Conservation (phyloP, 2,113 vertebrate genomes). For the Bucco capensis region DNA sequence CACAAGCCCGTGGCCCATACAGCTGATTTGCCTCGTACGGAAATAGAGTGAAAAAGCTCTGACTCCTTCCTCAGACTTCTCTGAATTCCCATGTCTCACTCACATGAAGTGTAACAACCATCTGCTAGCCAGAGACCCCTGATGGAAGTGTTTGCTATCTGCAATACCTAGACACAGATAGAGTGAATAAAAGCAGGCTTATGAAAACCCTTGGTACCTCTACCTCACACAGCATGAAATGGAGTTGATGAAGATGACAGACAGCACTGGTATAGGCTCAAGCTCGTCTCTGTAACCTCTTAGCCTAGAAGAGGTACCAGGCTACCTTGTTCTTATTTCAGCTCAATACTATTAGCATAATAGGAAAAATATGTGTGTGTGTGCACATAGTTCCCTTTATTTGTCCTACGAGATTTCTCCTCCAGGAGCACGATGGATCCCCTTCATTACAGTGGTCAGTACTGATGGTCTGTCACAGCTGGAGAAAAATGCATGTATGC, state of each 20-base stretch:
- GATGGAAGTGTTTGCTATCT: constrained; percentile 46
- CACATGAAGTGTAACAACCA: not conserved
- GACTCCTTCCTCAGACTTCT: not conserved
- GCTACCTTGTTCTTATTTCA: not conserved
- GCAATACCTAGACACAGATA: not conserved
- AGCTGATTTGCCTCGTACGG: not conserved
- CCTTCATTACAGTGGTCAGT: not conserved
- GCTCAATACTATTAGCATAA: not conserved
- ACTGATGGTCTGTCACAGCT: not conserved
- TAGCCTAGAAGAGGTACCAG: not conserved
- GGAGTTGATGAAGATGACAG: not conserved
- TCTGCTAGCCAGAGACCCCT: constrained; percentile 54
- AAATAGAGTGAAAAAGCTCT: not conserved
- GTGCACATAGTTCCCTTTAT: not conserved
- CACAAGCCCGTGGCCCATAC: accelerated
- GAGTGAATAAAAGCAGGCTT: not conserved
- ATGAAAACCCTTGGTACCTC: not conserved
- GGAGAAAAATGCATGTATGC: not conserved
- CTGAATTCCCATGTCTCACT: not conserved
- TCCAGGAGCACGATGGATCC: not conserved
- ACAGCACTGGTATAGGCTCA: not conserved
- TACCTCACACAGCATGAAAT: not conserved
- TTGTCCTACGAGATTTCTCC: not conserved
- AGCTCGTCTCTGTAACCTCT: not conserved
- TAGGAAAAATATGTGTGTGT: not conserved